These are phyloP conservation scores for Drosophila arawakana DNA, from an alignment of 1,140 invertebrate genomes.

Conservation along the genomic window DNA sequence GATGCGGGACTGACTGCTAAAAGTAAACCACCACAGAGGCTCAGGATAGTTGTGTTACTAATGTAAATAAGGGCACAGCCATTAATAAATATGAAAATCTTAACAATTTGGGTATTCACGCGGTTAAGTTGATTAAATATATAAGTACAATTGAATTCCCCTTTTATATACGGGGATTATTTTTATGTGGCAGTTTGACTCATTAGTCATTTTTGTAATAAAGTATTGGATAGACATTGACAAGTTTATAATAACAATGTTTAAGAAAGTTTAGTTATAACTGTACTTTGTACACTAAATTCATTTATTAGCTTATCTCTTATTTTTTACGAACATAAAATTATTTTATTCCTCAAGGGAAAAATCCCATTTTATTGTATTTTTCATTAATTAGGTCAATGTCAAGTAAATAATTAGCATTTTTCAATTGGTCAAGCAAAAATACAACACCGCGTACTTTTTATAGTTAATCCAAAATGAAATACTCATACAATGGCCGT, in stretches of 20 bases:
- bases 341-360: too few relatives aligned
- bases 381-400: too few relatives aligned
- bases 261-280: too few relatives aligned
- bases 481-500: slow-evolving; percentile 38
- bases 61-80: slow-evolving; percentile 14
- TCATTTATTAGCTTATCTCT: too few relatives aligned
- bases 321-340: too few relatives aligned
- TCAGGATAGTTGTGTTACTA: background rate
- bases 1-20: slow-evolving; percentile 36
- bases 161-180: slow-evolving; percentile 24
- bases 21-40: slow-evolving; percentile 12
- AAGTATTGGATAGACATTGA: too few relatives aligned
- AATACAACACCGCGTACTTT: background rate
- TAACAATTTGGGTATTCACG: slow-evolving; percentile 5
- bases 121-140: slow-evolving; percentile 4
- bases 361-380: too few relatives aligned
- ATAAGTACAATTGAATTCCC: slow-evolving; percentile 3
- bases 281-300: background rate
- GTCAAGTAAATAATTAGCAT: too few relatives aligned
- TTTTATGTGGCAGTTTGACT: background rate
- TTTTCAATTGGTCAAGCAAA: too few relatives aligned
- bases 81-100: slow-evolving; percentile 6
- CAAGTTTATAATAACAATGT: too few relatives aligned
- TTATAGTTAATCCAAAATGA: background rate
- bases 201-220: background rate